A percentile compares a stretch with the other conserved stretches of the same genome.
These are phyloP conservation scores for Lepus oiostolus DNA, from an alignment of 2,797 vertebrate species.

Conservation along the genomic window DNA sequence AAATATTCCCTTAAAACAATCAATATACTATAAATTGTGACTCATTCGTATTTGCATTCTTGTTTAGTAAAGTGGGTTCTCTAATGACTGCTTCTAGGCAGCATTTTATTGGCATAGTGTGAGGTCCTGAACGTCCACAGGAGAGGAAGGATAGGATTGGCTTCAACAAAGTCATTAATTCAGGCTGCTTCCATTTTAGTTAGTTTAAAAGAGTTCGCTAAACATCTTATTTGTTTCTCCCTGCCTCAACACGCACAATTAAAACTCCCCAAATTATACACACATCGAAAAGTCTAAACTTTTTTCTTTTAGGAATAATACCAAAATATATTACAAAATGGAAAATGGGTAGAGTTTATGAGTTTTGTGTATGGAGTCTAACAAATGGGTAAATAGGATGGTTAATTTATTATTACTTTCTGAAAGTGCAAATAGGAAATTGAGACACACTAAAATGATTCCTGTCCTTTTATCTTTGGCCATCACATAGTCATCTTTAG, in stretches of 20 bases:
- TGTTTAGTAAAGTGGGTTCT: conserved; percentile 71
- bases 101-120: conserved; percentile 70
- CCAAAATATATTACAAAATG: not conserved
- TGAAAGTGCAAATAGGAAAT: conserved; percentile 15
- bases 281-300: not conserved
- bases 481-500: no score
- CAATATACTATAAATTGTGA: conserved; percentile 68
- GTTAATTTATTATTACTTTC: not conserved
- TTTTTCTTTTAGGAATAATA: conserved; percentile 1
- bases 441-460: not conserved
- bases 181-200: conserved; percentile 35
- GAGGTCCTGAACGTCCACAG: conserved; percentile 7
- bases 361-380: not conserved
- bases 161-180: conserved; percentile 53
- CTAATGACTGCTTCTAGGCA: conserved; percentile 76
- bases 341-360: not conserved
- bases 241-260: not conserved
- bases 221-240: not conserved
- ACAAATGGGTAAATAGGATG: not conserved
- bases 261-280: not conserved
- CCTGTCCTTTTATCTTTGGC: not conserved
- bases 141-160: conserved; percentile 25
- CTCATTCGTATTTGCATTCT: conserved; percentile 71
- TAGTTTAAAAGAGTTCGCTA: conserved; percentile 24
- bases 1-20: conserved; percentile 72